Evolutionary conservation across 2,888 invertebrate species (phyloP), one percentile per base, ranked within the genome.

Genomic region (Nomada lathburiana): DNA sequence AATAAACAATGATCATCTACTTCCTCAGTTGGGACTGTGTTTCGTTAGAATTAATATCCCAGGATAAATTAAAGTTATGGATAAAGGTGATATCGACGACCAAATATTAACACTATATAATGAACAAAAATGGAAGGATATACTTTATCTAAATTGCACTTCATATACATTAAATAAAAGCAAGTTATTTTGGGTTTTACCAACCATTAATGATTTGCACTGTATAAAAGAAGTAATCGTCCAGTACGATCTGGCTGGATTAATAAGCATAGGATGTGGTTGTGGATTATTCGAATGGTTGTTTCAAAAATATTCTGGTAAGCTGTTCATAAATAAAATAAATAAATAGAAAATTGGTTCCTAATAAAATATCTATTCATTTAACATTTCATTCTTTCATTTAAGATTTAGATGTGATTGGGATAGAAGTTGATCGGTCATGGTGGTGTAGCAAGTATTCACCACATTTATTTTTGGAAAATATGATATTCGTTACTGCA

Each of bases 271-370:
- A 52, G 97, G 97, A 1, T 97, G 97, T 92, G 97, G 98, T 18
- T 96, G 96, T 84, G 97, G 97, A 0, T 94, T 98, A n/a, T 94
- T 98, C 47, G 98, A 98, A 93, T 97, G 97, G 97, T 95, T 97
- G 85, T 94, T 98, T 64, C 94, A 94, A 60, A 94, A 95, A 92
- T 95, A 95, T 88, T 95, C 96, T 88, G 96, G 97, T 97, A 93
- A 93, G 91, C 26, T 50, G 36, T 29, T 57, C n/a, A 10, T 47
- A 69, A 42, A 0, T 0, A 23, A 26, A 26, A 52, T 52, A 29
- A 26, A 20, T 52, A 13, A 50, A 50, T 52, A 36, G 20, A 16
- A 18, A 20, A 9, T 67, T 20, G 18, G 10, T 53, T 1, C 10
- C 13, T n/a, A 20, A n/a, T 26, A 36, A 52, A 26, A 36, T 18